A percentile compares a stretch with the other conserved stretches of the same genome.
Conservation (phyloP, 1,140 invertebrate species). For the Copidosoma floridanum region DNA sequence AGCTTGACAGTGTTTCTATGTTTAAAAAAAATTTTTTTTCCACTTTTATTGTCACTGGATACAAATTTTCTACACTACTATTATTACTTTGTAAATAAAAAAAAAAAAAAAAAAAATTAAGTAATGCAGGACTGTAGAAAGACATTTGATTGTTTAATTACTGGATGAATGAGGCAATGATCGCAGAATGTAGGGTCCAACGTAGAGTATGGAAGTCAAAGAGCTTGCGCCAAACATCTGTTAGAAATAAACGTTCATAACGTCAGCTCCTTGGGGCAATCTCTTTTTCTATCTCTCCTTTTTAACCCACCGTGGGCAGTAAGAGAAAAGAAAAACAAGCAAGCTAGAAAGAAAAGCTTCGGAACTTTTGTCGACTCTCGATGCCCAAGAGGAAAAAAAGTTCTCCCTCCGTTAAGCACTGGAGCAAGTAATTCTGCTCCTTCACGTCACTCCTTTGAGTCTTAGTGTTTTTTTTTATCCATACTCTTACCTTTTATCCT, state of each 20-base stretch:
- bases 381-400: neutral
- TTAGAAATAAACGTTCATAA: constrained; percentile 6
- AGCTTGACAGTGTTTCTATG: no score
- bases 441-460: neutral
- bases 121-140: no score
- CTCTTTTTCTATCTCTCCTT: neutral
- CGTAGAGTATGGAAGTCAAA: no score
- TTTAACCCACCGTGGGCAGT: neutral
- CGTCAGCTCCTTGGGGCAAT: neutral
- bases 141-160: no score
- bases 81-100: no score
- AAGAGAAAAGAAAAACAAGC: no score
- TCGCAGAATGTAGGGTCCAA: no score
- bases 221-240: constrained; percentile 8
- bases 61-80: no score
- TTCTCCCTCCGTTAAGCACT: constrained; percentile 20
- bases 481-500: constrained; percentile 2
- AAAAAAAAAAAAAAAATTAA: no score
- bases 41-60: no score
- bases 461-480: neutral
- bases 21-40: no score
- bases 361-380: constrained; percentile 3
- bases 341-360: constrained; percentile 9
- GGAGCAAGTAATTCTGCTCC: constrained; percentile 9
- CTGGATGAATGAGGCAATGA: no score